Conservation (phyloP, 2,888 invertebrate species). For the Cosmia trapezina region DNA sequence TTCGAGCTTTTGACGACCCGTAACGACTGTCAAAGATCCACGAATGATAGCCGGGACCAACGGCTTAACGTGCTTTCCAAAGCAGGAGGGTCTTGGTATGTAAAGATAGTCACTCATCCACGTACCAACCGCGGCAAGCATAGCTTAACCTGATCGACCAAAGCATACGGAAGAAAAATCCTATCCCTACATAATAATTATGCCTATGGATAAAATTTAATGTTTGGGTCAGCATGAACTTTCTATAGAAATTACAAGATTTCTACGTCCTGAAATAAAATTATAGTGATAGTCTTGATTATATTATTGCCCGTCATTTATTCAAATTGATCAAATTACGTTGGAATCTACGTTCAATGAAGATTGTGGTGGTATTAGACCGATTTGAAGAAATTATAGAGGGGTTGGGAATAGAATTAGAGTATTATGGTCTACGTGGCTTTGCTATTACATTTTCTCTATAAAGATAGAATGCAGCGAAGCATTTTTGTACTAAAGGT, state of each 20-base stretch:
- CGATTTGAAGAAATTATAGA: slow-evolving; percentile 63
- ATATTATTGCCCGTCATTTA: slow-evolving; percentile 75
- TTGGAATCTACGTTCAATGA: slow-evolving; percentile 68
- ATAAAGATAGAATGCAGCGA: background rate
- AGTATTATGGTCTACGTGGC: slow-evolving; percentile 48
- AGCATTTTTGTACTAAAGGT: slow-evolving; percentile 25
- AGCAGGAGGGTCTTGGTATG: too few relatives aligned
- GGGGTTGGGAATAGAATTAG: slow-evolving; percentile 53
- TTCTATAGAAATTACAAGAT: slow-evolving; percentile 63
- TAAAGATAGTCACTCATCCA: too few relatives aligned
- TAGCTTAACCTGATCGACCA: too few relatives aligned
- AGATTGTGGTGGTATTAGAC: slow-evolving; percentile 50
- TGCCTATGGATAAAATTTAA: slow-evolving; percentile 1
- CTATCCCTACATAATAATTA: background rate
- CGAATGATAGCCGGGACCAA: too few relatives aligned
- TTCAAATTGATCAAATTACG: slow-evolving; percentile 82
- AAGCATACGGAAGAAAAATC: background rate
- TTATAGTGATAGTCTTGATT: slow-evolving; percentile 72
- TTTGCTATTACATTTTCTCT: slow-evolving; percentile 19
- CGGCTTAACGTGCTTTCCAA: too few relatives aligned
- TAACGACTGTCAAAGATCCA: too few relatives aligned
- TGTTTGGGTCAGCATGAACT: slow-evolving; percentile 20
- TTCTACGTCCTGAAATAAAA: slow-evolving; percentile 67
- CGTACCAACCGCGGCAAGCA: too few relatives aligned
- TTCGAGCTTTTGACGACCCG: too few relatives aligned